Evolutionary conservation across 64 coral and sea anemone genomes (phyloP), one percentile per base, ranked within the genome.

Genomic region (Astreopora myriophthalma): DNA sequence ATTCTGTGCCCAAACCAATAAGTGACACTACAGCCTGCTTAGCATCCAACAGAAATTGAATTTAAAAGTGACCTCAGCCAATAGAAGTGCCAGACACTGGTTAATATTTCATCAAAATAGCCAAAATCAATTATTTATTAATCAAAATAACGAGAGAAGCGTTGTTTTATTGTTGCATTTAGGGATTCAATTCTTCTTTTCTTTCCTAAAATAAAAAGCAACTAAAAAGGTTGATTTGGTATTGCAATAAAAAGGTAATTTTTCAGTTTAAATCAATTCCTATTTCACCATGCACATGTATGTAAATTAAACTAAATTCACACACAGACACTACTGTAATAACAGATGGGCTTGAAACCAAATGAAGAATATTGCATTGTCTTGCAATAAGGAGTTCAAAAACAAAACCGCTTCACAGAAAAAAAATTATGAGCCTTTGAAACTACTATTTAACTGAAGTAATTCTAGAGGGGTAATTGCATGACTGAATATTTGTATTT

Each of bases 61-160:
- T 96, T 96, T 87, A 87, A 89, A 96, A 93, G 26, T 37, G 58
- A 24, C 30, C 12, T 69, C 55, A 92, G 71, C 94, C 94, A 96
- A 96, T 96, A 60, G 57, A 51, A 92, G 32, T 31, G 19, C 8
- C 25, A 60, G 12, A 34, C 51, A 80, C 25, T 63, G 72, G 90
- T 96, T 96, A 96, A 92, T 96, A 71, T 96, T 96, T 96, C 88
- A 96, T 93, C 73, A 51, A 68, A 71, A 26, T 78, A 48, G 92
- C 31, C 60, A 14, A 57, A 34, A 23, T 7, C n/a, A 65, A 83
- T 83, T 42, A 69, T 20, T 81, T 74, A 68, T 36, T 77, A 60
- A 72, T 34, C 20, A 83, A 65, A 65, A 60, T 36, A 3, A 64
- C 52, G 10, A 25, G 10, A 38, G 20, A 83, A 64, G 34, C 19